A percentile compares a stretch with the other conserved stretches of the same genome.
Evolutionary conservation across 2,888 invertebrate species (phyloP).

Genomic region (Druceiella hillmani): DNA sequence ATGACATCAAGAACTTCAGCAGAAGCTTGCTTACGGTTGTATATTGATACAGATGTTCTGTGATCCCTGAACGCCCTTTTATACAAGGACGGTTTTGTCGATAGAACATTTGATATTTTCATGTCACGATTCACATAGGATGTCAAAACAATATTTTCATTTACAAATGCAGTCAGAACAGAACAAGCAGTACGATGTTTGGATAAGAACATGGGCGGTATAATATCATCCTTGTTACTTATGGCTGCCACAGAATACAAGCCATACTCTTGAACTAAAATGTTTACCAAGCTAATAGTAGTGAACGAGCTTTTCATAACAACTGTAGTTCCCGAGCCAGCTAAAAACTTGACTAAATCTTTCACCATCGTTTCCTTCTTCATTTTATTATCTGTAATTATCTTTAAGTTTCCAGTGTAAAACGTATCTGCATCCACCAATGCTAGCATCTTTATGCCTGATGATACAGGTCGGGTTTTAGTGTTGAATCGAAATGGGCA

Average conservation of each 20-base stretch:
- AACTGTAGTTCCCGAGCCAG: conserved; percentile 34
- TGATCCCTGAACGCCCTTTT: conserved; percentile 32
- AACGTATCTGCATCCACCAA: conserved; percentile 41
- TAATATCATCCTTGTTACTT: conserved; percentile 33
- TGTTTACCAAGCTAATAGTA: conserved; percentile 32
- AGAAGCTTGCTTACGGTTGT: conserved; percentile 38
- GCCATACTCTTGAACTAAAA: conserved; percentile 32
- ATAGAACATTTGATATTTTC: conserved; percentile 36
- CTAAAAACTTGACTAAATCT: conserved; percentile 38
- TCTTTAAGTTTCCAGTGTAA: conserved; percentile 41
- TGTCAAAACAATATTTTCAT: conserved; percentile 33
- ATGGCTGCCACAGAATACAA: conserved; percentile 36
- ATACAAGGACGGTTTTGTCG: conserved; percentile 38
- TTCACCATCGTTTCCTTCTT: conserved; percentile 34
- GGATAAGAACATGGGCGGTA: conserved; percentile 39
- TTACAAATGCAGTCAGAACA: conserved; percentile 36
- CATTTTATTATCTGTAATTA: conserved; percentile 39
- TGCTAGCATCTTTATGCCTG: conserved; percentile 40
- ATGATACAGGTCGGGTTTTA: conserved; percentile 35
- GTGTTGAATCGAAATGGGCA: conserved; percentile 44
- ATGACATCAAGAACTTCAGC: conserved; percentile 41
- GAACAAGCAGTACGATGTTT: conserved; percentile 32
- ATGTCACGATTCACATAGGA: conserved; percentile 35
- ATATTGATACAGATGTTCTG: conserved; percentile 34
- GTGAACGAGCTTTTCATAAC: conserved; percentile 42